phyloP scores from a whole-genome alignment of 2,113 vertebrate species.

The Bujurquina vittata region DNA sequence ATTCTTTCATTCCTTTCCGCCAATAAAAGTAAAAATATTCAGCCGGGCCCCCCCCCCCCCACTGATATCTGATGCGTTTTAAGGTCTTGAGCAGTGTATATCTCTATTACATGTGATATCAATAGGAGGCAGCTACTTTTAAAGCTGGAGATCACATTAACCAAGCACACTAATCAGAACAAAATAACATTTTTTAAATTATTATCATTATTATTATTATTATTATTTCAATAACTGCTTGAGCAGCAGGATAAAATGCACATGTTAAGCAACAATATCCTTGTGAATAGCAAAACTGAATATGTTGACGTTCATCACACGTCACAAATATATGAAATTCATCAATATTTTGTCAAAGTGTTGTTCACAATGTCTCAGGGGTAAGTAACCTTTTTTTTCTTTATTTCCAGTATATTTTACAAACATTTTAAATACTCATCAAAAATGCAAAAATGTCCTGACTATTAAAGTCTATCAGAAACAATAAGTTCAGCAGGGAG shows the following conservation, averaged over 20 bases:
- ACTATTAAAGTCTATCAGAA: slow-evolving; percentile 8
- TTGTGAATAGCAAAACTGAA: neutral
- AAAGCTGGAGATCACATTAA: too few species aligned
- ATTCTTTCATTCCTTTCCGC: too few species aligned
- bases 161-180: neutral
- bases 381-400: neutral
- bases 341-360: neutral
- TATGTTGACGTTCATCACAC: neutral
- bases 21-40: too few species aligned
- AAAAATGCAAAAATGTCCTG: neutral
- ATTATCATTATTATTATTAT: too few species aligned
- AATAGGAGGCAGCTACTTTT: too few species aligned
- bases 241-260: neutral
- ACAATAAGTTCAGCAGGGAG: slow-evolving; percentile 46
- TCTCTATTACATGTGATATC: too few species aligned
- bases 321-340: neutral
- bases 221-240: too few species aligned
- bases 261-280: neutral
- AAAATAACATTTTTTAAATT: too few species aligned
- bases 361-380: neutral
- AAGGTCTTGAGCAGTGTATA: too few species aligned
- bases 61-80: too few species aligned
- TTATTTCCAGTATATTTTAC: neutral
- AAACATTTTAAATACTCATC: neutral
- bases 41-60: too few species aligned